These are phyloP conservation scores for Tetramorium bicarinatum DNA, from an alignment of 2,888 invertebrate species.

Conservation along the genomic window DNA sequence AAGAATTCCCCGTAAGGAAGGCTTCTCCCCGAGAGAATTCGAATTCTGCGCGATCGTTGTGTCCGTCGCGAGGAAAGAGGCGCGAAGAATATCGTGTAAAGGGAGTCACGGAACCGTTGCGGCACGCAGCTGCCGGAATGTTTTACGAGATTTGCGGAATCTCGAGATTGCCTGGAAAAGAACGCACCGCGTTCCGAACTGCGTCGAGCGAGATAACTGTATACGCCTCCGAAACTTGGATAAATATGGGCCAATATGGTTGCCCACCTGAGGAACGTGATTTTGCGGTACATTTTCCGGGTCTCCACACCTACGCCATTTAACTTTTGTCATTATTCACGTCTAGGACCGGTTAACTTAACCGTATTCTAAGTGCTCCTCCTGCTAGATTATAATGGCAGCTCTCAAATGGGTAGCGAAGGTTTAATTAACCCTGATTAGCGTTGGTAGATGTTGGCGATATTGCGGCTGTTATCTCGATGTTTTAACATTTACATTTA, in stretches of 20 bases:
- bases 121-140: constrained; percentile 29
- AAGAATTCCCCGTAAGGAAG: not conserved
- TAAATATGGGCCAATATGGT: constrained; percentile 61
- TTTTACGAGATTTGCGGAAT: constrained; percentile 65
- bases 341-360: constrained; percentile 26
- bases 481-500: not conserved
- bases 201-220: constrained; percentile 63
- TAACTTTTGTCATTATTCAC: constrained; percentile 24
- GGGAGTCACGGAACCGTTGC: constrained; percentile 16
- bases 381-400: not conserved
- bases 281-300: constrained; percentile 57
- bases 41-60: constrained; percentile 21
- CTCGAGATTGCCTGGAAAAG: constrained; percentile 35
- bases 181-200: constrained; percentile 43
- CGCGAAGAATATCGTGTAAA: constrained; percentile 10
- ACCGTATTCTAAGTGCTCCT: not conserved
- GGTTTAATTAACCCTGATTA: constrained; percentile 42
- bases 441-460: not conserved
- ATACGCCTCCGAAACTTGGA: constrained; percentile 55
- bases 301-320: constrained; percentile 15
- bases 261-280: constrained; percentile 36
- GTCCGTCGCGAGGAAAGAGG: not conserved
- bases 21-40: constrained; percentile 1
- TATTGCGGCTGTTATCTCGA: constrained; percentile 4
- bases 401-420: not conserved